These are phyloP conservation scores for Papilio protenor DNA, from an alignment of 2,888 invertebrate species.

Conservation along the genomic window DNA sequence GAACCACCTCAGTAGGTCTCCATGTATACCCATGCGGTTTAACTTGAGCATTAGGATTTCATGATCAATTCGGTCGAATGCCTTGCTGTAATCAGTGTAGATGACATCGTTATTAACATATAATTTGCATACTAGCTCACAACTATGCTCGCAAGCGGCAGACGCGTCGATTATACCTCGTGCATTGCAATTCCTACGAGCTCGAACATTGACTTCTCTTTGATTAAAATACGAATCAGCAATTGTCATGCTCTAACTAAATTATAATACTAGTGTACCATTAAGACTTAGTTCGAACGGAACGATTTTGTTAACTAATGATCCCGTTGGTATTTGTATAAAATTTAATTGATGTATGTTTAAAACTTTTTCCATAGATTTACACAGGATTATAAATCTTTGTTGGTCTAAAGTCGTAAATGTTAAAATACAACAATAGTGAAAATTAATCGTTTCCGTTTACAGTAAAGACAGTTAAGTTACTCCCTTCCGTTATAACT, in stretches of 20 bases:
- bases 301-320: too few relatives aligned
- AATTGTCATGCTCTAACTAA: background rate
- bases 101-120: background rate
- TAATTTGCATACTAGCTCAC: conserved; percentile 5
- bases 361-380: too few relatives aligned
- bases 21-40: too few relatives aligned
- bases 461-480: conserved; percentile 66
- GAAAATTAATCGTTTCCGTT: conserved; percentile 73
- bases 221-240: conserved; percentile 3
- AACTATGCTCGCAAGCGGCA: background rate
- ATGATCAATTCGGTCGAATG: too few relatives aligned
- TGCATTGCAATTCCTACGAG: conserved; percentile 4
- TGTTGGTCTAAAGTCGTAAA: background rate
- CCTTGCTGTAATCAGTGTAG: too few relatives aligned
- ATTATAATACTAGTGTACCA: too few relatives aligned
- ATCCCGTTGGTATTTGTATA: too few relatives aligned
- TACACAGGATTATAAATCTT: background rate
- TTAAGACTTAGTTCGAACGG: background rate
- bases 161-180: background rate
- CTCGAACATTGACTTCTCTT: background rate
- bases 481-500: conserved; percentile 60
- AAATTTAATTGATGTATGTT: too few relatives aligned
- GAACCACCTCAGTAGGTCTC: too few relatives aligned
- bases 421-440: conserved; percentile 67
- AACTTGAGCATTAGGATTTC: too few relatives aligned